Percentiles rank a stretch among this genome's conserved stretches.
Conservation (phyloP, 2,113 vertebrate species). For the Formicarius rufipectus region DNA sequence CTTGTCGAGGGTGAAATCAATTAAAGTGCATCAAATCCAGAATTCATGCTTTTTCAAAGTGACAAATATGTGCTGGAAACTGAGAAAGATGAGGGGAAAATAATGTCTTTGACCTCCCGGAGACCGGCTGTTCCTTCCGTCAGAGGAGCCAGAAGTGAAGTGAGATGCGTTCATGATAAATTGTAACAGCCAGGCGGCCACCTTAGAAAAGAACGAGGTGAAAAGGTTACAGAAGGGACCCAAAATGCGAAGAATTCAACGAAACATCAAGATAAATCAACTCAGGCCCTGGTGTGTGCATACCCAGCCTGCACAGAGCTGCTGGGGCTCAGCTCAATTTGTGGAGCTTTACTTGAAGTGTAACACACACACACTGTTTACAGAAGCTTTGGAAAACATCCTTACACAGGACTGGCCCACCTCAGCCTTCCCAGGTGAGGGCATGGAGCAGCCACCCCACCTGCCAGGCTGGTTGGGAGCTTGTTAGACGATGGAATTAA, state of each 20-base stretch:
- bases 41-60: constrained; percentile 91
- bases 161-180: constrained; percentile 80
- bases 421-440: background rate
- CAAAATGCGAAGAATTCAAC: constrained; percentile 79
- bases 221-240: constrained; percentile 81
- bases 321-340: constrained; percentile 45
- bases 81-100: constrained; percentile 78
- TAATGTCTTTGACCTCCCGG: constrained; percentile 79
- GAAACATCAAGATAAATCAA: constrained; percentile 81
- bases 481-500: background rate
- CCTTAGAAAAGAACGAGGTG: constrained; percentile 76
- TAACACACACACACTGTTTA: background rate
- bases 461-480: background rate
- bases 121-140: constrained; percentile 80
- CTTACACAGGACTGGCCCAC: background rate
- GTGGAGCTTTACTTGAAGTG: constrained; percentile 21
- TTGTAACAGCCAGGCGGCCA: constrained; percentile 79
- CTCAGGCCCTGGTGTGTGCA: constrained; percentile 22
- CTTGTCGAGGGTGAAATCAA: constrained; percentile 89
- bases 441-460: background rate
- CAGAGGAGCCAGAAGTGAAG: constrained; percentile 70
- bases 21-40: constrained; percentile 95
- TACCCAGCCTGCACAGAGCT: constrained; percentile 21
- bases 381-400: background rate
- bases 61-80: constrained; percentile 88